These are phyloP conservation scores for Diaperis boleti DNA, from an alignment of 2,888 invertebrate genomes.

Conservation along the genomic window DNA sequence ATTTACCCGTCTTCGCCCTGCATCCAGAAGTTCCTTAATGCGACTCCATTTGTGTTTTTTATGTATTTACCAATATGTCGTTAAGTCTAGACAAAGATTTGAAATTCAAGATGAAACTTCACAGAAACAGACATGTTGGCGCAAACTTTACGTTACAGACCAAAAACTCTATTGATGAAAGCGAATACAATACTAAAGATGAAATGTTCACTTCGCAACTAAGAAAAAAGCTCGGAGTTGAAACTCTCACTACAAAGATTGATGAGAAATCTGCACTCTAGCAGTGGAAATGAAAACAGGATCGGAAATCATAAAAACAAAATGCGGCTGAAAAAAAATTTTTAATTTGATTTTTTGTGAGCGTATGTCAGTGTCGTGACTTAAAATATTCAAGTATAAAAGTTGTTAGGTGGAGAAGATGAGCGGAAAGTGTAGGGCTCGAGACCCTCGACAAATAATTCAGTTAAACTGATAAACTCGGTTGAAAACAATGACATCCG, in stretches of 20 bases:
- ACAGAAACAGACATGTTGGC: not conserved
- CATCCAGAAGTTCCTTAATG: no score
- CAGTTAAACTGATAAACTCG: slow-evolving; percentile 22
- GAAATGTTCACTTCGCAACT: not conserved
- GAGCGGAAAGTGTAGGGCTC: slow-evolving; percentile 13
- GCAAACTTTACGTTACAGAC: no score
- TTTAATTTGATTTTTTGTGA: not conserved
- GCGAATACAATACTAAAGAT: not conserved
- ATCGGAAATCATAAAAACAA: not conserved
- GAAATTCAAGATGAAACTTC: no score
- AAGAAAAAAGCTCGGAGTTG: not conserved
- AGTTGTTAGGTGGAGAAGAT: slow-evolving; percentile 3
- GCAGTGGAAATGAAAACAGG: not conserved
- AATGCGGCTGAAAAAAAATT: not conserved
- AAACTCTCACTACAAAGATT: not conserved
- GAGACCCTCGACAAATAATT: slow-evolving; percentile 20
- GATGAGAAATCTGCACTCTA: not conserved
- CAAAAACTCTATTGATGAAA: not conserved
- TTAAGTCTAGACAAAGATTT: no score
- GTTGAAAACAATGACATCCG: slow-evolving; percentile 20
- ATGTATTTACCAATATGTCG: no score
- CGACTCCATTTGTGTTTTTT: no score
- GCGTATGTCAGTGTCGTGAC: slow-evolving; percentile 4
- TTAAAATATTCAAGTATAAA: slow-evolving; percentile 13
- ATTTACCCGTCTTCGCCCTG: no score